These are phyloP conservation scores for Lymantria dispar DNA, from an alignment of 2,888 invertebrate genomes.

Conservation along the genomic window DNA sequence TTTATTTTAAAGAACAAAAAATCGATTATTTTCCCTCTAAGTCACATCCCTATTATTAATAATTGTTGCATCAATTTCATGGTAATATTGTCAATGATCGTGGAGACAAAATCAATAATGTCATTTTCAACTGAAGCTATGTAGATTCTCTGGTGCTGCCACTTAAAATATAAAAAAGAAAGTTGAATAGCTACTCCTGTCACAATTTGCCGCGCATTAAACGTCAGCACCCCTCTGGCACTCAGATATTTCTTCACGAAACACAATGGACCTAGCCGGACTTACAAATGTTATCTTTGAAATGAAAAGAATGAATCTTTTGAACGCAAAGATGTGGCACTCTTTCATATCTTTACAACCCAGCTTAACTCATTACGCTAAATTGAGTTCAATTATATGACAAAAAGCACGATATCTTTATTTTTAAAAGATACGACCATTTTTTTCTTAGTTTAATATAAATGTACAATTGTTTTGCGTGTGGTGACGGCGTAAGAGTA, in stretches of 20 bases:
- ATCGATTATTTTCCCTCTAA: too few species aligned
- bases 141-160: too few species aligned
- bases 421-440: too few species aligned
- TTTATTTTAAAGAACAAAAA: too few species aligned
- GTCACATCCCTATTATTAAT: too few species aligned
- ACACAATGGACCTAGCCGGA: background rate
- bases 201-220: background rate
- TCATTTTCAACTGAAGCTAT: too few species aligned
- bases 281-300: background rate
- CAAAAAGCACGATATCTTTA: background rate
- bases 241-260: background rate
- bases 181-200: background rate
- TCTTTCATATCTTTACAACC: background rate
- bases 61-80: too few species aligned
- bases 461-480: too few species aligned
- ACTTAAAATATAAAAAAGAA: background rate
- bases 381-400: background rate
- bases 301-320: background rate
- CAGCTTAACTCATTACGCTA: background rate
- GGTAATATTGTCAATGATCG: too few species aligned
- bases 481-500: too few species aligned
- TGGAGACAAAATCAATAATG: too few species aligned
- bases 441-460: too few species aligned
- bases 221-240: background rate
- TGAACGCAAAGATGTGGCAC: background rate